Evolutionary conservation across 2,113 vertebrate genomes (phyloP).

Genomic region (Tetrax tetrax): DNA sequence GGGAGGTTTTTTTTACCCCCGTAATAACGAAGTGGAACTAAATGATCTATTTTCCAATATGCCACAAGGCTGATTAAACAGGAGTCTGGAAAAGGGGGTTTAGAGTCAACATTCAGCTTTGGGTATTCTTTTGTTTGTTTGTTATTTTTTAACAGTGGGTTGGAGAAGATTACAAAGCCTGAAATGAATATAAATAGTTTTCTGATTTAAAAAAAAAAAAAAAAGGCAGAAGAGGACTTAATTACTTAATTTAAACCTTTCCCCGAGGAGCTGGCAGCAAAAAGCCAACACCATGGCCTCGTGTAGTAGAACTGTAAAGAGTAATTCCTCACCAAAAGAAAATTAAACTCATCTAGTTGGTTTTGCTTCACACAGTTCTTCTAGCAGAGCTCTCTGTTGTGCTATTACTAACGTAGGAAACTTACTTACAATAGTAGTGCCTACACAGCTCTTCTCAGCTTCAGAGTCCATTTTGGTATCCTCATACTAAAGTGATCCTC

Average conservation of each 20-base stretch:
- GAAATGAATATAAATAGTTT: constrained; percentile 38
- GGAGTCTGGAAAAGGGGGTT: background rate
- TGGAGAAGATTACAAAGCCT: constrained; percentile 49
- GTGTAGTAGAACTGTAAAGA: background rate
- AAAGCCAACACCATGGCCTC: background rate
- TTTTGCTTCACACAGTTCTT: background rate
- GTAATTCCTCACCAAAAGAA: background rate
- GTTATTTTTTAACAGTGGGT: constrained; percentile 4
- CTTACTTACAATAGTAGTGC: background rate
- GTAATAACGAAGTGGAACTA: constrained; percentile 41
- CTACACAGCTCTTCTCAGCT: background rate
- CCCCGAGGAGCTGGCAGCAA: constrained; percentile 27
- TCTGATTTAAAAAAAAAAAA: background rate
- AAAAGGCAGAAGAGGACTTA: background rate
- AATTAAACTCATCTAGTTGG: background rate
- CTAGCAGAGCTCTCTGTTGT: background rate
- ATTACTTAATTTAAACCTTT: constrained; percentile 36
- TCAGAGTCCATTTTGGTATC: background rate
- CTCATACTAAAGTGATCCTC: too few species aligned
- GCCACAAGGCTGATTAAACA: constrained; percentile 45
- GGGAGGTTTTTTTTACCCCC: background rate
- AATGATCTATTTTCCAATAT: constrained; percentile 25
- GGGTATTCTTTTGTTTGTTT: constrained; percentile 38
- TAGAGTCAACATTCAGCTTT: constrained; percentile 48
- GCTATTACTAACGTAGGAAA: background rate